Conservation (phyloP, 2,797 vertebrate genomes). For the Hyperoplus immaculatus region DNA sequence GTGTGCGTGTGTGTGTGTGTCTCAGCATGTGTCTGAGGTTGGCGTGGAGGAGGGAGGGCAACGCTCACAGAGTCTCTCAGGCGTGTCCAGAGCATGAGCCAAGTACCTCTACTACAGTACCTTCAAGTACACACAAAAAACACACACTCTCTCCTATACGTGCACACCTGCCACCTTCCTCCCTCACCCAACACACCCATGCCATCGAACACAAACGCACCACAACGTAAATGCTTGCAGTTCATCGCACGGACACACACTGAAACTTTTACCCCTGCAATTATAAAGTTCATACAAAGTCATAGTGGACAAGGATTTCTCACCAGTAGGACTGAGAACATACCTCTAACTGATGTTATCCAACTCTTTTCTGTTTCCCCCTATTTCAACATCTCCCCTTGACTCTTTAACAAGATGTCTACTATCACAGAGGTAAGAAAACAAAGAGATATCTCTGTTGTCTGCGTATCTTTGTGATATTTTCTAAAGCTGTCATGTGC, state of each 20-base stretch:
- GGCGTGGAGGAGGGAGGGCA: constrained; percentile 65
- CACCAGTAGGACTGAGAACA: neutral
- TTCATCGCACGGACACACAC: constrained; percentile 32
- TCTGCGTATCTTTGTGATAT: constrained; percentile 38
- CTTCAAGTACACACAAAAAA: constrained; percentile 31
- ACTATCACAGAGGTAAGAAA: constrained; percentile 36
- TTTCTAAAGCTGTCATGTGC: constrained; percentile 33
- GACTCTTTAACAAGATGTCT: constrained; percentile 40
- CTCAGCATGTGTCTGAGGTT: constrained; percentile 76
- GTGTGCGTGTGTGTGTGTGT: constrained; percentile 76
- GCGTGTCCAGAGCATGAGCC: constrained; percentile 81
- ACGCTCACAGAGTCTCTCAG: constrained; percentile 80
- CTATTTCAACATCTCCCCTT: constrained; percentile 18
- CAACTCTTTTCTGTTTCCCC: neutral
- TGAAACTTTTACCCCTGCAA: constrained; percentile 47
- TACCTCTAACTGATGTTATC: neutral
- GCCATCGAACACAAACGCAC: constrained; percentile 29
- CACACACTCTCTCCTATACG: constrained; percentile 7
- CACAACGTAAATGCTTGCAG: constrained; percentile 21
- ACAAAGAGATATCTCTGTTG: constrained; percentile 38
- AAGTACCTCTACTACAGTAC: constrained; percentile 58
- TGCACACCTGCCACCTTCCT: constrained; percentile 42
- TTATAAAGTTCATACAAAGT: constrained; percentile 53
- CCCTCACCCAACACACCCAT: constrained; percentile 24
- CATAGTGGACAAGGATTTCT: constrained; percentile 6